A percentile compares a stretch with the other conserved stretches of the same genome.
Evolutionary conservation across 1,140 invertebrate genomes (phyloP).

Genomic region (Neotoxoptera formosana): DNA sequence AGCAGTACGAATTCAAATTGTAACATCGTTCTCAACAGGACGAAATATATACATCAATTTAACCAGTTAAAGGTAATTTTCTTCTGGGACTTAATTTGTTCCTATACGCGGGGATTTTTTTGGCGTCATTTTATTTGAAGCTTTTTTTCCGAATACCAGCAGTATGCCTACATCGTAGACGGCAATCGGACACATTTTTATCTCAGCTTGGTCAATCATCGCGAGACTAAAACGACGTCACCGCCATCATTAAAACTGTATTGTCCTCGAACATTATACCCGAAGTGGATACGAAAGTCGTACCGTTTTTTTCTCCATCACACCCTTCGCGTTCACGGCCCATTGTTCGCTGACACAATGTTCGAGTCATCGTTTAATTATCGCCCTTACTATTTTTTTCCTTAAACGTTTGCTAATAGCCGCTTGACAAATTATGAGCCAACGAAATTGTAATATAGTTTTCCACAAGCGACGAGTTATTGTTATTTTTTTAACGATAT

Average conservation of each 20-base stretch:
- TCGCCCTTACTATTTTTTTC: not conserved
- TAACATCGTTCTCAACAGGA: too few relatives aligned
- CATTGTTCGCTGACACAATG: not conserved
- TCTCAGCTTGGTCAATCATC: not conserved
- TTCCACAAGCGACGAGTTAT: not conserved
- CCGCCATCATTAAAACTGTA: slow-evolving; percentile 9
- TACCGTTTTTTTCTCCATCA: not conserved
- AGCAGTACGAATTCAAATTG: too few relatives aligned
- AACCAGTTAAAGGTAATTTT: too few relatives aligned
- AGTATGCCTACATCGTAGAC: not conserved
- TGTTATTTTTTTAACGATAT: slow-evolving; percentile 3
- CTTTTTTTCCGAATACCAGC: too few relatives aligned
- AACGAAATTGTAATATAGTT: not conserved
- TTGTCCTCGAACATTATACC: not conserved
- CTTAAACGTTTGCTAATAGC: not conserved
- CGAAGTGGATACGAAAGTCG: not conserved
- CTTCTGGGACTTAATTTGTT: too few relatives aligned
- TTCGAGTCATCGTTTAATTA: not conserved
- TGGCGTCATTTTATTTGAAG: too few relatives aligned
- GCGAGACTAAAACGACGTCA: not conserved
- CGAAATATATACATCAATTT: too few relatives aligned
- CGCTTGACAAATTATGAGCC: not conserved
- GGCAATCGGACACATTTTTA: not conserved
- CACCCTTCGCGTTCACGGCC: not conserved
- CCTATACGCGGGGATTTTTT: too few relatives aligned